A percentile compares a stretch with the other conserved stretches of the same genome.
phyloP scores from a whole-genome alignment of 2,797 vertebrate genomes.

The Zalophus californianus region DNA sequence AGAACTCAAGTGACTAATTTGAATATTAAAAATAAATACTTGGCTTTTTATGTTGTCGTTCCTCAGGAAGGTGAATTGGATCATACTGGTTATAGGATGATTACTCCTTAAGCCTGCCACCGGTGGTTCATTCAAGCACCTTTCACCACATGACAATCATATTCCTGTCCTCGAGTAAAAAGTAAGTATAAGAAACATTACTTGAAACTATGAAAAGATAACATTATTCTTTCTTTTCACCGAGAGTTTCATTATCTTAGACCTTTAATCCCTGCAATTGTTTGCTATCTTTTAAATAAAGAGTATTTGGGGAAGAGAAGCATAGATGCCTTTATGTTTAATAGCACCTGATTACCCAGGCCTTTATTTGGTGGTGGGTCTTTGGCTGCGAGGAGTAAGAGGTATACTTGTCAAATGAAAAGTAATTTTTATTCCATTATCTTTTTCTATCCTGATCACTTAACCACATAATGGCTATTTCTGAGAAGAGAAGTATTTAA shows the following conservation, averaged over 20 bases:
- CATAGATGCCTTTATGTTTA: not conserved
- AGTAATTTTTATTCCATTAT: slow-evolving; percentile 32
- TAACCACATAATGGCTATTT: not conserved
- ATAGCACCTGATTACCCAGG: not conserved
- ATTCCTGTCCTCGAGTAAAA: not conserved
- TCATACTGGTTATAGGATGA: not conserved
- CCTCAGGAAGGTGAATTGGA: not conserved
- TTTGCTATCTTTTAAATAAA: slow-evolving; percentile 48
- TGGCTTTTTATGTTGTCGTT: not conserved
- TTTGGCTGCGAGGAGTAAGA: slow-evolving; percentile 33
- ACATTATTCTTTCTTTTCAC: slow-evolving; percentile 3
- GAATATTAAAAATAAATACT: not conserved
- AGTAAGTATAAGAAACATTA: not conserved
- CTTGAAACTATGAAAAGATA: slow-evolving; percentile 4
- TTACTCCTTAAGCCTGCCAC: not conserved
- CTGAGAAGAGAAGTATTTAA: slow-evolving; percentile 25
- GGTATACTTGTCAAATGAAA: slow-evolving; percentile 31
- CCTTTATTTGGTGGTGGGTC: not conserved
- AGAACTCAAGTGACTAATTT: not conserved
- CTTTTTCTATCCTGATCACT: not conserved
- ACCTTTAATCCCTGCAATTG: not conserved
- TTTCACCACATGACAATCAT: not conserved
- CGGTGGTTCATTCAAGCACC: not conserved
- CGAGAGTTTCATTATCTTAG: not conserved
- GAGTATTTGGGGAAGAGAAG: not conserved